Evolutionary conservation across 2,113 vertebrate genomes (phyloP), one percentile per base, ranked within the genome.

Genomic region (Lepus americanus): DNA sequence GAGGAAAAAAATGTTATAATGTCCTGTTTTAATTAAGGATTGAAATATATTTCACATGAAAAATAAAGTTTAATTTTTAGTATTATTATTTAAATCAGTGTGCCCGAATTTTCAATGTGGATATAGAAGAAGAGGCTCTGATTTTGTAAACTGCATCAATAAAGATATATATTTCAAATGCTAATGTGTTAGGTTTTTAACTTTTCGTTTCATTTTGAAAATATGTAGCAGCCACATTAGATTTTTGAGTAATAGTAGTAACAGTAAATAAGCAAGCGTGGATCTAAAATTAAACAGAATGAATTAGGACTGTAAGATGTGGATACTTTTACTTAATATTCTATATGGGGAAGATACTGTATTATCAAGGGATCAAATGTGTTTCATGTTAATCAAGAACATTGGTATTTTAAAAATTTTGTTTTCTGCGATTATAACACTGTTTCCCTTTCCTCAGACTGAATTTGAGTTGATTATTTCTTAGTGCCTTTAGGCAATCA

Each of bases 131-230:
- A 87, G 55, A 86, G 64, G 59, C 10, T 44, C 44, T 44, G 2
- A 69, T 77, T 87, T 88, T 81, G 63, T 53, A 94, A 97, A 87
- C 12, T 94, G 10, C 3, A 90, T 80, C 72, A 82, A 81, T 90
- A 92, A 77, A 86, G 74, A 73, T 19, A 39, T 31, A 10, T 53
- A 69, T 96, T 88, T 90, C 84, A 94, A 94, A 74, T 92, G 53
- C 22, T 51, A 20, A 92, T 87, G 1, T 87, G 29, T 44, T 92
- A 92, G 72, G 25, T 85, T 88, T 93, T 63, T 36, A 49, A n/a
- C 31, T 83, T 91, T 83, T 89, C 51, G 33, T 85, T 92, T 95
- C 27, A 61, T 83, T 96, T 95, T 74, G 66, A 93, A 84, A 79
- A 90, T 9, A n/a, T 77, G 13, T 92, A 51, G 87, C 29, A 79